A percentile compares a stretch with the other conserved stretches of the same genome.
These are phyloP conservation scores for Nerophis ophidion DNA, from an alignment of 2,113 vertebrate genomes.

Conservation along the genomic window DNA sequence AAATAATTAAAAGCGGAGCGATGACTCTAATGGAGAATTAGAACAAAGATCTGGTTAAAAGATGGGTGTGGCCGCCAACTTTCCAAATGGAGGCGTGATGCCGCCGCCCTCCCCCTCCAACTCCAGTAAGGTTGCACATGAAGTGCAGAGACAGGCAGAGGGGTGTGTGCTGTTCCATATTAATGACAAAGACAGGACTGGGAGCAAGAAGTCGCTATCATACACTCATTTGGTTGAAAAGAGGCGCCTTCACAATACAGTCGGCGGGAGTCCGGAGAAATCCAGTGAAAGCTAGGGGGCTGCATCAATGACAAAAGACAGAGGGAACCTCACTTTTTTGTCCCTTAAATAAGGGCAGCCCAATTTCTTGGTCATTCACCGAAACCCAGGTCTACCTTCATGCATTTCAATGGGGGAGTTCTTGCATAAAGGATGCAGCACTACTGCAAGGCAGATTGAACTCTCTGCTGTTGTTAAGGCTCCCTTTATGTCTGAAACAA, in stretches of 20 bases:
- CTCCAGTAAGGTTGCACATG: slow-evolving; percentile 51
- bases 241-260: slow-evolving; percentile 62
- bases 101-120: slow-evolving; percentile 11
- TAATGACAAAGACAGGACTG: slow-evolving; percentile 65
- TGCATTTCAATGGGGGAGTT: slow-evolving; percentile 68
- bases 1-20: slow-evolving; percentile 53
- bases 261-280: slow-evolving; percentile 61
- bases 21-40: slow-evolving; percentile 50
- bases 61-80: slow-evolving; percentile 58
- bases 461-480: slow-evolving; percentile 64
- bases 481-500: slow-evolving; percentile 63
- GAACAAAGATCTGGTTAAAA: slow-evolving; percentile 59
- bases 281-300: slow-evolving; percentile 53
- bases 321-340: slow-evolving; percentile 64
- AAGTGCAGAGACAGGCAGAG: slow-evolving; percentile 44
- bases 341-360: slow-evolving; percentile 54
- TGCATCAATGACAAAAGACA: slow-evolving; percentile 68
- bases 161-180: slow-evolving; percentile 68
- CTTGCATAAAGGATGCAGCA: slow-evolving; percentile 53
- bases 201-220: slow-evolving; percentile 66
- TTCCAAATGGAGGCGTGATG: slow-evolving; percentile 61
- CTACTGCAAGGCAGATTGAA: slow-evolving; percentile 44
- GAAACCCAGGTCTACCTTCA: slow-evolving; percentile 54
- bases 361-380: slow-evolving; percentile 55
- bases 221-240: slow-evolving; percentile 70